Evolutionary conservation across 2,888 invertebrate species (phyloP).

Genomic region (Tenodera sinensis): DNA sequence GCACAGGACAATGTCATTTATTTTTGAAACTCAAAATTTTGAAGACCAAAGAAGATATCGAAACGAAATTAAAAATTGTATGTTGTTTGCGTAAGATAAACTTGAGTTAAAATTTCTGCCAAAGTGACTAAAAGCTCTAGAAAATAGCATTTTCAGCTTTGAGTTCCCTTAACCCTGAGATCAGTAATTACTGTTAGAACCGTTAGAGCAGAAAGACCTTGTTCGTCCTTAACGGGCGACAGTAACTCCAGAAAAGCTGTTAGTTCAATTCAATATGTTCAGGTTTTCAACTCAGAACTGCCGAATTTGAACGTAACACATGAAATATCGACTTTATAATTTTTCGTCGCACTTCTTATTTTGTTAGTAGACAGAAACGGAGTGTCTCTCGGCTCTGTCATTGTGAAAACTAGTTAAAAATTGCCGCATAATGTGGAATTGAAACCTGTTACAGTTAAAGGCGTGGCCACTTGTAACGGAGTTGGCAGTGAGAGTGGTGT

Average conservation of each 20-base stretch:
- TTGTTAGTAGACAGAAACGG: background rate
- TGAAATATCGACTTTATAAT: background rate
- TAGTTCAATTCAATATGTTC: background rate
- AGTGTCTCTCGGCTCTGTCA: background rate
- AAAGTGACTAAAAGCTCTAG: no score
- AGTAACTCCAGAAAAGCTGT: background rate
- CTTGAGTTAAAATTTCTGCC: no score
- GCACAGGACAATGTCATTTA: no score
- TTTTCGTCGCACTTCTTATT: background rate
- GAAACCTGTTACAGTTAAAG: background rate
- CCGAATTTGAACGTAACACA: background rate
- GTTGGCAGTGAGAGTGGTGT: background rate
- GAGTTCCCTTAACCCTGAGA: background rate
- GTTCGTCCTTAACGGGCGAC: background rate
- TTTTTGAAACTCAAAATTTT: no score
- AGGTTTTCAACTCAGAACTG: background rate
- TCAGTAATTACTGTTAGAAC: background rate
- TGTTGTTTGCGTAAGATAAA: no score
- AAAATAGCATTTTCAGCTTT: no score
- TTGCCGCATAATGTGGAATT: background rate
- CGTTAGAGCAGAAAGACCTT: background rate
- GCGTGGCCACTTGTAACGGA: background rate
- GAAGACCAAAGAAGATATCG: no score
- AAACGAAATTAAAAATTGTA: no score
- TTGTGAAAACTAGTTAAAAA: background rate